A percentile compares a stretch with the other conserved stretches of the same genome.
Conservation (phyloP, 2,888 invertebrate genomes). For the Drosophila colorata region DNA sequence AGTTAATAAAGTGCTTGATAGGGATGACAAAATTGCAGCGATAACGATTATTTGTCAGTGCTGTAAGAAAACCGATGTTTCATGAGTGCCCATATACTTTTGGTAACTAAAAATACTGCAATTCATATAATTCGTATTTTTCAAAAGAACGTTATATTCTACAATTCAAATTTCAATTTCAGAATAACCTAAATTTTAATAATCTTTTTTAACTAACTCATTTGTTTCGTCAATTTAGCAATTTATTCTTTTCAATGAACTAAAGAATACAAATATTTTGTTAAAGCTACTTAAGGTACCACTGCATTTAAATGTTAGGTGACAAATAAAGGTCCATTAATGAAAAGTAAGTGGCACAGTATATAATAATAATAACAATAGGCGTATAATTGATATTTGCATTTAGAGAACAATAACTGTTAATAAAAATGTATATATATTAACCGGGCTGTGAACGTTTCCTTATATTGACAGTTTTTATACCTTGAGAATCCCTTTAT, state of each 20-base stretch:
- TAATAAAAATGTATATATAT: slow-evolving; percentile 13
- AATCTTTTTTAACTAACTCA: background rate
- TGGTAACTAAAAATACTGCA: slow-evolving; percentile 7
- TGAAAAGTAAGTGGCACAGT: slow-evolving; percentile 13
- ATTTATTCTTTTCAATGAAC: slow-evolving; percentile 53
- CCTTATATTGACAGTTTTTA: slow-evolving; percentile 10
- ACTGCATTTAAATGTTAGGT: slow-evolving; percentile 32
- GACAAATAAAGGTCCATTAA: slow-evolving; percentile 12
- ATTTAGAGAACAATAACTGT: slow-evolving; percentile 7
- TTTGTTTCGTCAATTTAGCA: slow-evolving; percentile 7
- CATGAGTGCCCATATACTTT: background rate
- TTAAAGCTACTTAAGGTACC: slow-evolving; percentile 56
- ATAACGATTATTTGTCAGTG: slow-evolving; percentile 5
- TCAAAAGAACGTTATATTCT: background rate
- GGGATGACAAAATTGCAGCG: slow-evolving; percentile 22
- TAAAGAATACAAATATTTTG: slow-evolving; percentile 51
- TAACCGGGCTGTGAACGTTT: slow-evolving; percentile 12
- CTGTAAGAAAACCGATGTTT: slow-evolving; percentile 18
- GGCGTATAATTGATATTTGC: slow-evolving; percentile 12
- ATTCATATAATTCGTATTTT: background rate
- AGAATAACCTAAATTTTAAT: too few relatives aligned
- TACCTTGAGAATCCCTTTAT: slow-evolving; percentile 17
- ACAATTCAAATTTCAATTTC: slow-evolving; percentile 7
- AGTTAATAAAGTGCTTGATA: slow-evolving; percentile 22
- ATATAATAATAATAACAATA: slow-evolving; percentile 10